Conservation (phyloP, 2,113 vertebrate species). For the Elanus axillaris region DNA sequence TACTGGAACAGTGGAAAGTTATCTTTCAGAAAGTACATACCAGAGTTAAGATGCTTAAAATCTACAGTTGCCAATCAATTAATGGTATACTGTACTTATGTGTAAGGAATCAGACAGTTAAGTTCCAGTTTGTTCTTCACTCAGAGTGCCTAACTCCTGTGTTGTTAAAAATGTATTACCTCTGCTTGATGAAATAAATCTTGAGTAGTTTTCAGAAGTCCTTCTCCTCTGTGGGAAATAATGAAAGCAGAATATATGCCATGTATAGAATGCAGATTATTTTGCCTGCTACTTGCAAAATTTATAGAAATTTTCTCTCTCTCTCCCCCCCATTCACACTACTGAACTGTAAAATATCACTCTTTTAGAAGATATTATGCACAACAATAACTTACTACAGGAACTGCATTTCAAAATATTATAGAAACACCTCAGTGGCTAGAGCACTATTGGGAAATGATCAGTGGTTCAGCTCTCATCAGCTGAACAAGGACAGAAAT, state of each 20-base stretch:
- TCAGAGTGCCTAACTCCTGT: neutral
- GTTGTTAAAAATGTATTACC: slow-evolving; percentile 71
- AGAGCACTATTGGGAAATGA: neutral
- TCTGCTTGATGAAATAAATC: slow-evolving; percentile 94
- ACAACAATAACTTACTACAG: neutral
- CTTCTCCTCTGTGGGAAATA: slow-evolving; percentile 85
- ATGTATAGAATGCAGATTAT: neutral
- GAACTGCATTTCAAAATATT: neutral
- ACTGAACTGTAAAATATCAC: neutral
- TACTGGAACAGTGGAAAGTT: neutral
- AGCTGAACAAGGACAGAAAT: neutral
- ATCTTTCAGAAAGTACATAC: neutral
- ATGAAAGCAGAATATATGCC: neutral
- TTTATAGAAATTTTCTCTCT: neutral
- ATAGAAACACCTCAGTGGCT: neutral
- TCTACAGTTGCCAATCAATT: neutral
- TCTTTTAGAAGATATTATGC: neutral
- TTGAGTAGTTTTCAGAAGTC: slow-evolving; percentile 91
- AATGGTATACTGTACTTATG: neutral
- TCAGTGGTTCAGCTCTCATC: neutral
- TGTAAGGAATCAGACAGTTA: neutral
- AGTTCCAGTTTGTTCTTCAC: neutral
- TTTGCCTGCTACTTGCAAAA: neutral
- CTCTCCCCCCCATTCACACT: neutral
- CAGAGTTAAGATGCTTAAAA: neutral